Conservation (phyloP, 2,113 vertebrate genomes). For the Aix galericulata region DNA sequence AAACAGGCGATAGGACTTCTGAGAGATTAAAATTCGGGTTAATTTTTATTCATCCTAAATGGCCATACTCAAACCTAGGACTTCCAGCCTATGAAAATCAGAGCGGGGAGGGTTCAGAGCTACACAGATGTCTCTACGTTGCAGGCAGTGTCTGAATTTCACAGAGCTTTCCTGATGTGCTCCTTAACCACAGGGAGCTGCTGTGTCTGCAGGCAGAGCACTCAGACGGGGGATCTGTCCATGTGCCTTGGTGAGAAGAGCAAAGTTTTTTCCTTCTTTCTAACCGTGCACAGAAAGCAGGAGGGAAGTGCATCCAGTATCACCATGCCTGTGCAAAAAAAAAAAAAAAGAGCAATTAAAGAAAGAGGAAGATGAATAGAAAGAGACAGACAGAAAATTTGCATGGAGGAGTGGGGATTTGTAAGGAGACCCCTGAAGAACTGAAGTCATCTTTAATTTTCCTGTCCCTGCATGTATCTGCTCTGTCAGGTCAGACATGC, state of each 20-base stretch:
- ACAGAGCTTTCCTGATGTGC: background rate
- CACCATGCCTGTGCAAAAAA: background rate
- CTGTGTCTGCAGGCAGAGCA: background rate
- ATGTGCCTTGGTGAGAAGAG: background rate
- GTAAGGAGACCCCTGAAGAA: background rate
- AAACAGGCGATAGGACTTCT: background rate
- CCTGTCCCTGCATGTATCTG: background rate
- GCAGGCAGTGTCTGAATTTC: background rate
- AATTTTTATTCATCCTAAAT: background rate
- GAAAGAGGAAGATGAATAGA: background rate
- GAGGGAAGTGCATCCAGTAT: background rate
- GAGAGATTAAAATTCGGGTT: background rate
- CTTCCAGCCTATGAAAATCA: background rate
- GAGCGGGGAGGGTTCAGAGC: background rate
- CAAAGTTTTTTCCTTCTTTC: background rate
- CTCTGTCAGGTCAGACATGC: background rate
- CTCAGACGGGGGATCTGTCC: background rate
- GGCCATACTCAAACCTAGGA: background rate
- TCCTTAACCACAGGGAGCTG: background rate
- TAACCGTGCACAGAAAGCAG: background rate
- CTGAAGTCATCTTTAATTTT: slow-evolving; percentile 38
- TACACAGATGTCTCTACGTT: background rate
- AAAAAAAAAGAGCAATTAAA: background rate
- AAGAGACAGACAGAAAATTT: background rate
- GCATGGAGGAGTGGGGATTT: background rate